These are phyloP conservation scores for Chrysolina oricalcia DNA, from an alignment of 2,888 invertebrate genomes.

Conservation along the genomic window DNA sequence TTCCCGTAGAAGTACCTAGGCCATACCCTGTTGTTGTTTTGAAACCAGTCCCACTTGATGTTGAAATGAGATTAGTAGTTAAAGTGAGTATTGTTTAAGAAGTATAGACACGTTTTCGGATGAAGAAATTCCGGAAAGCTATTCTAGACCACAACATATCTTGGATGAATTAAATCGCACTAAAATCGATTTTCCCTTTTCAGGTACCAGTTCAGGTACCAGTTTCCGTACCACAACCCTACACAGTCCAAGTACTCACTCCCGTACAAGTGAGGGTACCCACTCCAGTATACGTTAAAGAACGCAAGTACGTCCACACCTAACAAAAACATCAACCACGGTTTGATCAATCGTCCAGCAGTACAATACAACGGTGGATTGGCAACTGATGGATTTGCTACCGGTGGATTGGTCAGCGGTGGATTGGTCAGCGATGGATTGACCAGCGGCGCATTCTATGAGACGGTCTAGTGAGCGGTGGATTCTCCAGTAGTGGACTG, in stretches of 20 bases:
- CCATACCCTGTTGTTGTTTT: conserved; percentile 63
- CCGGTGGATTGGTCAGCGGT: neutral
- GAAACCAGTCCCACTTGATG: conserved; percentile 56
- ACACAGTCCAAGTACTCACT: conserved; percentile 59
- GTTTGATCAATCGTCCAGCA: neutral
- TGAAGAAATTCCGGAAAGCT: too few species aligned
- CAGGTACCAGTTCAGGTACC: conserved; percentile 57
- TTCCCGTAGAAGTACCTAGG: conserved; percentile 59
- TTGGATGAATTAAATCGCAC: neutral
- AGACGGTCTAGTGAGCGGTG: neutral
- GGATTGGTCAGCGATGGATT: neutral
- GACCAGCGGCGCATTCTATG: neutral
- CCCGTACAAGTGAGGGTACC: conserved; percentile 59
- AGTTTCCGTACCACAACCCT: conserved; percentile 60
- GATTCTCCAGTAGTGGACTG: neutral
- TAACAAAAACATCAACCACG: conserved; percentile 20
- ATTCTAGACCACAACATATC: neutral
- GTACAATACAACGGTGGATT: neutral
- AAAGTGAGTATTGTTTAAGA: conserved; percentile 47
- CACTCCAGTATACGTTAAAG: conserved; percentile 52
- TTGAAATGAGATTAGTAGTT: conserved; percentile 59
- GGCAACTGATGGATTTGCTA: neutral
- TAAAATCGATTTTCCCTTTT: conserved; percentile 46
- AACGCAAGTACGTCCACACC: conserved; percentile 37
- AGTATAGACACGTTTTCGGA: too few species aligned